Percentiles rank a stretch among this genome's conserved stretches.
Evolutionary conservation across 2,113 vertebrate species (phyloP).

Genomic region (Sakesphorus luctuosus): DNA sequence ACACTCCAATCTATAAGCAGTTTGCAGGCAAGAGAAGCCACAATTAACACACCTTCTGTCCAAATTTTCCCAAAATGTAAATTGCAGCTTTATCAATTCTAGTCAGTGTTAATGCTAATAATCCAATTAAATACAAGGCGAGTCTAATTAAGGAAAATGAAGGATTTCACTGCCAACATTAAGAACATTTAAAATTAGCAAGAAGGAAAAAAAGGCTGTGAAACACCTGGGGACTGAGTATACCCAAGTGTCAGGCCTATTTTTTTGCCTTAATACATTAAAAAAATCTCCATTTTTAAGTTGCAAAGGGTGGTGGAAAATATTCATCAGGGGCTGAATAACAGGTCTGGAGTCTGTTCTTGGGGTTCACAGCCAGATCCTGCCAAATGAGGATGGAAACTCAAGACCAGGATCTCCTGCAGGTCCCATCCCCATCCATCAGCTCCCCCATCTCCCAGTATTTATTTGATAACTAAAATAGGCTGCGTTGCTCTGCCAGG

Average conservation of each 20-base stretch:
- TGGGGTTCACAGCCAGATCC: fast-evolving
- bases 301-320: background rate
- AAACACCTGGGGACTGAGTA: background rate
- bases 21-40: too few species aligned
- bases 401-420: background rate
- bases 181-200: background rate
- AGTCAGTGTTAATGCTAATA: background rate
- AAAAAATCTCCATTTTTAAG: background rate
- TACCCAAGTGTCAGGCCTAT: background rate
- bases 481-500: background rate
- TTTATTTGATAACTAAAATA: background rate
- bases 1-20: background rate
- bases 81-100: background rate
- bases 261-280: background rate
- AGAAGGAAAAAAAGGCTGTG: background rate
- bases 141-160: background rate
- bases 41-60: background rate
- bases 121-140: background rate
- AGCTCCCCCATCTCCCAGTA: background rate
- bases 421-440: background rate
- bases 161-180: background rate
- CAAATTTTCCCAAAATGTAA: background rate
- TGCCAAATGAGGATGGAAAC: fast-evolving
- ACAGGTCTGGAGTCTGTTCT: background rate
- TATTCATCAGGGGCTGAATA: background rate